These are phyloP conservation scores for Megaleporinus macrocephalus DNA, from an alignment of 2,113 vertebrate species.

Conservation along the genomic window DNA sequence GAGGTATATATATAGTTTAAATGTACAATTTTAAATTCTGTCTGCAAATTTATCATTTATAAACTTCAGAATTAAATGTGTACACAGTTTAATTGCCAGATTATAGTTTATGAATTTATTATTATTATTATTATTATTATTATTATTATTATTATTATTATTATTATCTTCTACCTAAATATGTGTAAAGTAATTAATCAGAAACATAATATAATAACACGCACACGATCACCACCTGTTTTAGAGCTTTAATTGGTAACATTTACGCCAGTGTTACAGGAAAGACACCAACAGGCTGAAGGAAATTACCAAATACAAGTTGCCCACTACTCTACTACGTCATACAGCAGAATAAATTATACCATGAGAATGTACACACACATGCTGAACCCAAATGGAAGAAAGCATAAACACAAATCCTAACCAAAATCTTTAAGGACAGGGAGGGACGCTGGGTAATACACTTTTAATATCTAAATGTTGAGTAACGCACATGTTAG, in stretches of 20 bases:
- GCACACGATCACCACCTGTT: slow-evolving; percentile 53
- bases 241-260: slow-evolving; percentile 96
- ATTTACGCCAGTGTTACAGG: slow-evolving; percentile 99
- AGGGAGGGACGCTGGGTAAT: slow-evolving; percentile 57
- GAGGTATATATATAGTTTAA: no score
- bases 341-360: slow-evolving; percentile 99
- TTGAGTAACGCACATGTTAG: slow-evolving; percentile 74
- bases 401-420: slow-evolving; percentile 85
- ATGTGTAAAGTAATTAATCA: background rate
- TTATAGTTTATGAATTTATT: no score
- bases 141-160: no score
- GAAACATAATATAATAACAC: background rate
- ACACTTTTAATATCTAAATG: slow-evolving; percentile 79
- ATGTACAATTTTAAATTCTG: no score
- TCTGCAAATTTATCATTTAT: no score
- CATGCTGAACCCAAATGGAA: slow-evolving; percentile 82
- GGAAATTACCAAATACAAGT: slow-evolving; percentile 97
- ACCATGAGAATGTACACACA: slow-evolving; percentile 93
- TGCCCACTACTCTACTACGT: slow-evolving; percentile 96
- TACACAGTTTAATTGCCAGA: no score
- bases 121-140: no score
- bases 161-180: no score
- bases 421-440: slow-evolving; percentile 69
- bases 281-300: slow-evolving; percentile 98
- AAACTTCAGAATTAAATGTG: no score